These are phyloP conservation scores for Piezodorus guildinii DNA, from an alignment of 1,140 invertebrate species.

Conservation along the genomic window DNA sequence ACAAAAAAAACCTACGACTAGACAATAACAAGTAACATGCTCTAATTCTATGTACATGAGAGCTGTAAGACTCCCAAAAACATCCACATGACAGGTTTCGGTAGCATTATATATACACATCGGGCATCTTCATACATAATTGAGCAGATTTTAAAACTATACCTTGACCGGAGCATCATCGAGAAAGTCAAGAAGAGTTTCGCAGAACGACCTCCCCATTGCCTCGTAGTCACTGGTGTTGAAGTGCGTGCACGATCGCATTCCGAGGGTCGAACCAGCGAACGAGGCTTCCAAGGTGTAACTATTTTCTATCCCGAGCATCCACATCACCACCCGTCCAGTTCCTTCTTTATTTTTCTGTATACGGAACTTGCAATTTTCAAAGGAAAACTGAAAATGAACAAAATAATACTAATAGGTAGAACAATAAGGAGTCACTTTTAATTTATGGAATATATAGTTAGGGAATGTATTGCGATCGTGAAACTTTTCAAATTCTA, in stretches of 20 bases:
- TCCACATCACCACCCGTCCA: conserved; percentile 83
- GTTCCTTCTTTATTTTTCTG: conserved; percentile 88
- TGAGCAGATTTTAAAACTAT: too few relatives aligned
- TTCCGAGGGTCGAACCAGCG: conserved; percentile 69
- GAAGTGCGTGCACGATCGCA: conserved; percentile 77
- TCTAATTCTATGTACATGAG: too few relatives aligned
- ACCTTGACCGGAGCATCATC: conserved; percentile 78
- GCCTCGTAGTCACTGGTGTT: conserved; percentile 65
- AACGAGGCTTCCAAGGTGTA: conserved; percentile 92
- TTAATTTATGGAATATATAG: too few relatives aligned
- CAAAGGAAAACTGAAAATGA: conserved; percentile 73
- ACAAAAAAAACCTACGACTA: too few relatives aligned
- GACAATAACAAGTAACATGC: too few relatives aligned
- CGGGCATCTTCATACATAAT: too few relatives aligned
- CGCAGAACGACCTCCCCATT: conserved; percentile 80
- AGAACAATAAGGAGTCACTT: too few relatives aligned
- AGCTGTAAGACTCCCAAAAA: too few relatives aligned
- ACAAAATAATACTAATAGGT: conserved; percentile 13
- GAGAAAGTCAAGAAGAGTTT: conserved; percentile 81
- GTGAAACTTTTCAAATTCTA: too few relatives aligned
- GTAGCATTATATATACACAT: too few relatives aligned
- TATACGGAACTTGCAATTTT: conserved; percentile 85
- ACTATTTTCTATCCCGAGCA: conserved; percentile 84
- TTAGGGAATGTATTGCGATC: too few relatives aligned
- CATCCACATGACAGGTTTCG: too few relatives aligned